Evolutionary conservation across 2,888 invertebrate species (phyloP), one percentile per base, ranked within the genome.

Genomic region (Troides aeacus): DNA sequence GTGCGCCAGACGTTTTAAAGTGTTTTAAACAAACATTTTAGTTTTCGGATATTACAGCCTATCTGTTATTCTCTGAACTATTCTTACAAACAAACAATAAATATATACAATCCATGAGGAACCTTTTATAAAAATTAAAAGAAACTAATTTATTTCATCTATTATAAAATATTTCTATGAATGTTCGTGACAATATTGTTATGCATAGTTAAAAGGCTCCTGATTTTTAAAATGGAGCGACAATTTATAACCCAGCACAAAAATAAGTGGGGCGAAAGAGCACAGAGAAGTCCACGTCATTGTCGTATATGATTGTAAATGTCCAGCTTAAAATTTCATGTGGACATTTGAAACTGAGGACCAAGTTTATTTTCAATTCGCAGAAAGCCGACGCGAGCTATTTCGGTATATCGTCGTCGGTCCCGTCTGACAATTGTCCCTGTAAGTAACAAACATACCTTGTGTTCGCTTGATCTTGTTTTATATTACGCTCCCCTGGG

Each of bases 401-500:
- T 84, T 85, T 83, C 77, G 76, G 82, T 78, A 63, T 74, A 72
- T 71, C 62, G 62, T 24, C 63, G 74, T 72, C 77, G 75, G 73
- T 76, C 76, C 75, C 76, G 82, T 82, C 81, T 73, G 72, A 80
- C 84, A 82, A 84, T 76, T 76, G 78, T 74, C 60, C 63, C 63
- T 50, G 63, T 66, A 58, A 69, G 57, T 60, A 66, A 66, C 65
- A 66, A 63, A 18, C 53, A 1, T 42, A 63, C 61, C 66, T 61
- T 68, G 71, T 72, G 68, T 75, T 72, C 71, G 62, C 72, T 67
- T 70, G 60, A 66, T 68, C 66, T 59, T 71, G 68, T 71, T 69
- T 80, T 76, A 77, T 81, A 77, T 80, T 77, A 79, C 76, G 79
- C 79, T 77, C 78, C 76, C 71, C 68, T 72, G 70, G 71, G 74